Percentiles rank a stretch among this genome's conserved stretches.
Evolutionary conservation across 2,888 invertebrate species (phyloP).

Genomic region (Cryptus armator): DNA sequence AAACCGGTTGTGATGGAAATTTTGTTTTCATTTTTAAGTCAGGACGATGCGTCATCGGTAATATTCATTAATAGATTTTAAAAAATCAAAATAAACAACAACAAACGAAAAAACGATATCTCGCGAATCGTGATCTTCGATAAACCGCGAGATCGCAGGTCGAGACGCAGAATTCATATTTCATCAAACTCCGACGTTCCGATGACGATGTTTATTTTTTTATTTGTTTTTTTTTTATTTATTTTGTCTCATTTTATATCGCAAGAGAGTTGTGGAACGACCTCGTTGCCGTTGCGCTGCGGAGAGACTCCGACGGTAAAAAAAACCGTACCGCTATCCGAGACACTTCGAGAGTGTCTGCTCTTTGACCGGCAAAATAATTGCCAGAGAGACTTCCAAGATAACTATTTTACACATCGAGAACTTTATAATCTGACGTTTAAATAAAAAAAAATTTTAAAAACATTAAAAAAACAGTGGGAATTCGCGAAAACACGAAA

Average conservation of each 20-base stretch:
- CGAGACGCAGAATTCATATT: slow-evolving; percentile 5
- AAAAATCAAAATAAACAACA: slow-evolving; percentile 5
- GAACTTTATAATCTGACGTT: neutral
- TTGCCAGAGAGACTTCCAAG: neutral
- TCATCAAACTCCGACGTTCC: slow-evolving; percentile 6
- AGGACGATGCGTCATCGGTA: slow-evolving; percentile 23
- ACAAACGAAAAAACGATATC: slow-evolving; percentile 1
- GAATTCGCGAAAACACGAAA: neutral
- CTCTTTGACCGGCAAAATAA: slow-evolving; percentile 45
- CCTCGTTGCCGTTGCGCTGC: slow-evolving; percentile 32
- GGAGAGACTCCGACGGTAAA: slow-evolving; percentile 1
- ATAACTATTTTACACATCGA: neutral
- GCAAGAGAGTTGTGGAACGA: slow-evolving; percentile 11
- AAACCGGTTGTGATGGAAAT: slow-evolving; percentile 41
- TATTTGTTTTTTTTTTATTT: slow-evolving; percentile 11
- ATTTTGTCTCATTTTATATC: neutral
- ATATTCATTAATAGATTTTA: neutral
- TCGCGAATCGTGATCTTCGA: slow-evolving; percentile 28
- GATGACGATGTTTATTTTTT: slow-evolving; percentile 18
- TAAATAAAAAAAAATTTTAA: neutral
- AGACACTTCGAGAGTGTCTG: slow-evolving; percentile 30
- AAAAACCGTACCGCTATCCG: slow-evolving; percentile 46
- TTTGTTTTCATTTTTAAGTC: slow-evolving; percentile 34
- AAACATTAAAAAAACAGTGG: neutral
- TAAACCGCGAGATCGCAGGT: slow-evolving; percentile 2